Evolutionary conservation across 2,888 invertebrate genomes (phyloP).

Genomic region (Stomorhina lunata): DNA sequence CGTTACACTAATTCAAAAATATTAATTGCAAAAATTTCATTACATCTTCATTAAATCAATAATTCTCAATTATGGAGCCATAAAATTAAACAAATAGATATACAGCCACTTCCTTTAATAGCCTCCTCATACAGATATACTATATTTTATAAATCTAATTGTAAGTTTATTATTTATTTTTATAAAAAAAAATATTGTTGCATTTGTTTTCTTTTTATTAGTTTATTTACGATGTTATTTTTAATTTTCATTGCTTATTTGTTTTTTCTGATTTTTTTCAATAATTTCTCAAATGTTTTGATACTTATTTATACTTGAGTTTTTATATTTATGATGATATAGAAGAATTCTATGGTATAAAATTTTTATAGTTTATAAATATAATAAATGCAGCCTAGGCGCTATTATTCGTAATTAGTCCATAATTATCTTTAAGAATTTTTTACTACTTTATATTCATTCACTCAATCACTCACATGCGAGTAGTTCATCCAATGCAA

Average conservation of each 20-base stretch:
- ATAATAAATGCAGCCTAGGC: background rate
- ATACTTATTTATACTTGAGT: constrained; percentile 49
- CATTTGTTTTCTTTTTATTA: background rate
- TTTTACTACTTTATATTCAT: too few relatives aligned
- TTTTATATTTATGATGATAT: background rate
- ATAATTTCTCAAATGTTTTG: constrained; percentile 17
- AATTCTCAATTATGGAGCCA: background rate
- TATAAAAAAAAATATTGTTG: constrained; percentile 3
- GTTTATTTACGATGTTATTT: constrained; percentile 41
- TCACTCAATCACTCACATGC: too few relatives aligned
- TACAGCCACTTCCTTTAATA: constrained; percentile 41
- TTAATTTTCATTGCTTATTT: background rate
- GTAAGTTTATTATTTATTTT: background rate
- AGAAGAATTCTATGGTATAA: background rate
- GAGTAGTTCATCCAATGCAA: too few relatives aligned
- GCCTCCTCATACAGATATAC: background rate
- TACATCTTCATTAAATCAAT: background rate
- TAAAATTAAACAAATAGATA: constrained; percentile 3
- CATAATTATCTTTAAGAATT: constrained; percentile 31
- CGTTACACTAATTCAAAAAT: constrained; percentile 23
- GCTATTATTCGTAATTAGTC: constrained; percentile 30
- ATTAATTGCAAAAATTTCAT: constrained; percentile 2
- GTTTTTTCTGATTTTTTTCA: constrained; percentile 13
- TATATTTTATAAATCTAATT: background rate
- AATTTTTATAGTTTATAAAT: background rate